Base-by-base conservation (phyloP, 2,888 invertebrate species). In the Tribolium freemani region DNA sequence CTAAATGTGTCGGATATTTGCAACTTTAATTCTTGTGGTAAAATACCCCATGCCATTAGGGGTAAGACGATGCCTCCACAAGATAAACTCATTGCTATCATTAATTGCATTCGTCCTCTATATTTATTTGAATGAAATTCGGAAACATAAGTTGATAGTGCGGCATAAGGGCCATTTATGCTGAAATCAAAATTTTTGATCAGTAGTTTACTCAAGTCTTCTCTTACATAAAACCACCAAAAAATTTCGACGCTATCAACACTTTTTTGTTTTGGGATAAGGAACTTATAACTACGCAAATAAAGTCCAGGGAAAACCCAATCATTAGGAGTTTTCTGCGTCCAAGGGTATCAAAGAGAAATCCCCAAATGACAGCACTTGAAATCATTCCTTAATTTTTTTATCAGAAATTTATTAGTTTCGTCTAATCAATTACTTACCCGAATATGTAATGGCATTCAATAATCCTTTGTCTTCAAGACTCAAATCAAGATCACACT, bases 321-420 rank as follows among this genome's bases (percentile, higher is more conserved):
- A 89, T 88, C 45, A 93, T 87, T 77, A 94, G 87, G 66, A 94
- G 88, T 79, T 89, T 90, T 75, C 89, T 89, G 71, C 93, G 88
- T 8, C 94, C 94, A 68, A 92, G 88, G 0, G 92, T 91, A 81
- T 94, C 94, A 0, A 93, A 92, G 3, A 94, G 84, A 82, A 91
- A 93, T 0, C 94, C 94, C 94, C 94, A 94, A 2, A 93, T 74
- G 82, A 93, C 88, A 0, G 92, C 92, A 31, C 93, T 93, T 0
- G 90, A 87, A 75, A 93, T 91, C 93, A 94, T 94, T 13, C 48
- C 48, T 16, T 16, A 16, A 16, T 16, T 1, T 16, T 16, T 1
- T n/a, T 16, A 1, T 16, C 16, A 16, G 16, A 16, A 1, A 16
- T 16, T 16, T 16, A 16, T 2, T 16, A 16, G 16, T 16, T 16